A percentile compares a stretch with the other conserved stretches of the same genome.
Evolutionary conservation across 2,113 vertebrate species (phyloP).

Genomic region (Microcebus murinus): DNA sequence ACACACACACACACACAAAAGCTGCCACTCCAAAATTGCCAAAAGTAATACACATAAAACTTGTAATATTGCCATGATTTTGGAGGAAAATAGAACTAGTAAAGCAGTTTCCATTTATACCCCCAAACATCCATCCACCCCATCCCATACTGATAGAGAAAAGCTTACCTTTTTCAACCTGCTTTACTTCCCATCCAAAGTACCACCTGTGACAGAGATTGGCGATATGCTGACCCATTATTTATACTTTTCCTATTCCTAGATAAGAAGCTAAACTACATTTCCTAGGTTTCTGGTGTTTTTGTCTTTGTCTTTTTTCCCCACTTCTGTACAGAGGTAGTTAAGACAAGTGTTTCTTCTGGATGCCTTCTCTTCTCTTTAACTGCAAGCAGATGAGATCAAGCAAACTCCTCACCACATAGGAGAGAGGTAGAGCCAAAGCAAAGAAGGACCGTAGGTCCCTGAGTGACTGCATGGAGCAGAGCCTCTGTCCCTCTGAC

Average conservation of each 20-base stretch:
- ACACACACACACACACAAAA: background rate
- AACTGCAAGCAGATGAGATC: background rate
- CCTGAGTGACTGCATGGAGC: background rate
- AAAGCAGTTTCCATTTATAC: background rate
- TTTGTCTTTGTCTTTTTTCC: background rate
- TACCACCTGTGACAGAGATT: background rate
- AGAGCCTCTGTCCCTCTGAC: background rate
- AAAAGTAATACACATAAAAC: constrained; percentile 5
- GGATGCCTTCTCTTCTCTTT: background rate
- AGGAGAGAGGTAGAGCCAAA: background rate
- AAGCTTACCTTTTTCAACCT: background rate
- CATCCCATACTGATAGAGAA: background rate
- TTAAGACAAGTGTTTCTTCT: background rate
- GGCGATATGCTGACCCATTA: background rate
- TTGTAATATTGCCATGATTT: background rate
- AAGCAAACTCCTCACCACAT: background rate
- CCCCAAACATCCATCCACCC: too few relatives aligned
- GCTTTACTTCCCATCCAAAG: background rate
- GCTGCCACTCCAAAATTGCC: background rate
- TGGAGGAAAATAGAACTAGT: background rate
- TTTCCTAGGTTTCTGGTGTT: background rate
- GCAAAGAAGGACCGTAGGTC: background rate
- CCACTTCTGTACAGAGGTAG: background rate
- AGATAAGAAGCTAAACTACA: background rate
- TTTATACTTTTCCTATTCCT: background rate